Conservation (phyloP, 1,140 invertebrate genomes). For the Formica exsecta region DNA sequence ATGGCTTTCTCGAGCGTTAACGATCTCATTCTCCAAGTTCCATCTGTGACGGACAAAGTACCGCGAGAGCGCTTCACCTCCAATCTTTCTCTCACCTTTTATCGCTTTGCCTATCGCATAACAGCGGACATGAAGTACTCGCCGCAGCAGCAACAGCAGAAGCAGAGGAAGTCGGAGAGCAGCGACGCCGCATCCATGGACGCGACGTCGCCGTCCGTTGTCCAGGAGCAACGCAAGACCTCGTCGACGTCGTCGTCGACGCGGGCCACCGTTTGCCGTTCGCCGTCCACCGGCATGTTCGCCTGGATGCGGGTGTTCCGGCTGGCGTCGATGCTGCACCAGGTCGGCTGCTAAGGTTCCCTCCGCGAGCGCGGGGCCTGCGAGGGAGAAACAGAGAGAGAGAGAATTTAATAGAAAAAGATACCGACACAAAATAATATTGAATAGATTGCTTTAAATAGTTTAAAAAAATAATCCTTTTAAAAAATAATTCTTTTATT, state of each 20-base stretch:
- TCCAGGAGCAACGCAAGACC: conserved; percentile 60
- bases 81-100: neutral
- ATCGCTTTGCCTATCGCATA: neutral
- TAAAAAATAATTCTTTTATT: too few species aligned
- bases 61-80: neutral
- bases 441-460: too few species aligned
- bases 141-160: conserved; percentile 84
- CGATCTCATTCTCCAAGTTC: neutral
- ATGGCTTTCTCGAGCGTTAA: neutral
- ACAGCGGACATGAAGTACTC: conserved; percentile 83
- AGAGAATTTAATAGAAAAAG: neutral
- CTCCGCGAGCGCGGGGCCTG: neutral
- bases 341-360: conserved; percentile 81
- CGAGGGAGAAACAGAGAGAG: too few species aligned
- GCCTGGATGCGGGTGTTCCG: conserved; percentile 85
- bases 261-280: conserved; percentile 66
- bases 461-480: too few species aligned
- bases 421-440: neutral
- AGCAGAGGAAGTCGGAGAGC: conserved; percentile 84
- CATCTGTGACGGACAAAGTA: neutral
- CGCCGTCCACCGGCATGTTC: conserved; percentile 82
- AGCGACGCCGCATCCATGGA: conserved; percentile 81
- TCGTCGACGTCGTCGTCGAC: conserved; percentile 69
- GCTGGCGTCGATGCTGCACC: conserved; percentile 82
- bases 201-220: conserved; percentile 56